Evolutionary conservation across 1,140 invertebrate genomes (phyloP).

Genomic region (Zaprionus taronus): DNA sequence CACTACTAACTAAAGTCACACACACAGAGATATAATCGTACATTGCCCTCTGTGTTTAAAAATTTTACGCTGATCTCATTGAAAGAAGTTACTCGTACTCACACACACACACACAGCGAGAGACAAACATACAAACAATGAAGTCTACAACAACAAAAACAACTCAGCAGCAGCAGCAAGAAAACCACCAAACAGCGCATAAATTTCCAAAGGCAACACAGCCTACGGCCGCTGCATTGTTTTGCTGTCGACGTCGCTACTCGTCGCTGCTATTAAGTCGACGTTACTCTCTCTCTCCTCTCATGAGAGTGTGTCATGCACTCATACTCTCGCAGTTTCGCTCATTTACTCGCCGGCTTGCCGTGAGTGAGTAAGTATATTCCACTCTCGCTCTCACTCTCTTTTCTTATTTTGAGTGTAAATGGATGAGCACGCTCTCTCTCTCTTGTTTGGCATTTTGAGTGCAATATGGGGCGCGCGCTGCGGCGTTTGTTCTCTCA

Average conservation of each 20-base stretch:
- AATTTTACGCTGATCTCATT: conserved; percentile 75
- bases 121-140: conserved; percentile 38
- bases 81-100: conserved; percentile 52
- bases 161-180: conserved; percentile 22
- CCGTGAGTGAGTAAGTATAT: too few species aligned
- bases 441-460: conserved; percentile 26
- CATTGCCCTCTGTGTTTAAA: conserved; percentile 65
- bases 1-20: not conserved
- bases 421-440: conserved; percentile 4
- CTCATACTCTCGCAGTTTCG: conserved; percentile 1
- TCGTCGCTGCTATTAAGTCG: conserved; percentile 19
- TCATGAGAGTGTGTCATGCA: conserved; percentile 7
- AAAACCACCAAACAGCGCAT: conserved; percentile 44
- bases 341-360: not conserved
- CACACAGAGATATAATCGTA: conserved; percentile 66
- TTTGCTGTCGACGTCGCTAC: conserved; percentile 33
- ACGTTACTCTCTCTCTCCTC: conserved; percentile 9
- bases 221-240: conserved; percentile 48
- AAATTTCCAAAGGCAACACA: conserved; percentile 47
- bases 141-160: conserved; percentile 37
- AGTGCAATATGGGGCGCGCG: conserved; percentile 18
- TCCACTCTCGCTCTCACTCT: not conserved
- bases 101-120: conserved; percentile 18
- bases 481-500: conserved; percentile 11
- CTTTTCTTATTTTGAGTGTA: not conserved